A percentile compares a stretch with the other conserved stretches of the same genome.
These are phyloP conservation scores for Pelochelys cantorii DNA, from an alignment of 2,797 vertebrate species.

Conservation along the genomic window DNA sequence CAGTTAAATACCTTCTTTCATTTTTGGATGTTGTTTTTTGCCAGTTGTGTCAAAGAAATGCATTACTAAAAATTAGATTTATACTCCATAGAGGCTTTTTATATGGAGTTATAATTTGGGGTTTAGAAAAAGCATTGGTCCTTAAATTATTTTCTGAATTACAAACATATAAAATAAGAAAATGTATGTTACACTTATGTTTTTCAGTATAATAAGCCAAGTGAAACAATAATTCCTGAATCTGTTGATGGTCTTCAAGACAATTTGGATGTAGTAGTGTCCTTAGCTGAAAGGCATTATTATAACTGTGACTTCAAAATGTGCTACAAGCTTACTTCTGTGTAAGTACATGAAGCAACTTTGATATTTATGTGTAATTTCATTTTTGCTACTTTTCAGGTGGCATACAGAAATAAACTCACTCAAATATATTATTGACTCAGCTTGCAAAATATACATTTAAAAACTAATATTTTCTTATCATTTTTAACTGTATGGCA, in stretches of 20 bases:
- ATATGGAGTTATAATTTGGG: background rate
- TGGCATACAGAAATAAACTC: background rate
- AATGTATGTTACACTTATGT: slow-evolving; percentile 38
- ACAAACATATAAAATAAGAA: background rate
- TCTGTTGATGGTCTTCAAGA: slow-evolving; percentile 95
- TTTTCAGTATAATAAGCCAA: slow-evolving; percentile 93
- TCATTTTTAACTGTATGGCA: background rate
- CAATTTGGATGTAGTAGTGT: slow-evolving; percentile 97
- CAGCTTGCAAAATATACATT: background rate
- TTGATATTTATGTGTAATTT: background rate
- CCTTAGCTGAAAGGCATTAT: slow-evolving; percentile 98
- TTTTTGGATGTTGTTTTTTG: background rate
- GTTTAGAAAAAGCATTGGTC: background rate
- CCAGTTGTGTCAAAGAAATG: background rate
- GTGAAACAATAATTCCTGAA: slow-evolving; percentile 94
- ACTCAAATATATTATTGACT: background rate
- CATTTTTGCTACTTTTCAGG: background rate
- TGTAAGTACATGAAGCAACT: slow-evolving; percentile 84
- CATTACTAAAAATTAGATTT: background rate
- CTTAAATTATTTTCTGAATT: background rate
- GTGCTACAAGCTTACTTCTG: slow-evolving; percentile 99
- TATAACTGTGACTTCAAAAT: slow-evolving; percentile 99
- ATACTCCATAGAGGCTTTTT: background rate
- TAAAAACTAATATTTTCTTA: background rate
- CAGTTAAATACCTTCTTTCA: background rate